These are phyloP conservation scores for Drosophila neocordata DNA, from an alignment of 1,140 invertebrate species.

Conservation along the genomic window DNA sequence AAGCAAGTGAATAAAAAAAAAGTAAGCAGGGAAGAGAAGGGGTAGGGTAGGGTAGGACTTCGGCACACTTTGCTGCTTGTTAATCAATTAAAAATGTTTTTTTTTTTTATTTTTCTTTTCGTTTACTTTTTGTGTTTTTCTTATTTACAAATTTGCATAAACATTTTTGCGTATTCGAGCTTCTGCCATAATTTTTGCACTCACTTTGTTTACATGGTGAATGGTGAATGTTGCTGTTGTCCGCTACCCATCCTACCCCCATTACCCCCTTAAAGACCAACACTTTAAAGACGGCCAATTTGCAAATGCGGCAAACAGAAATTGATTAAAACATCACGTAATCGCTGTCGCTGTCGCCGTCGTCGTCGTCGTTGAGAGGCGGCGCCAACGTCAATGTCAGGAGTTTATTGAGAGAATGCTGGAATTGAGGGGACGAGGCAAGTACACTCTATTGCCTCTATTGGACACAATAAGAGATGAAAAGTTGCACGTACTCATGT, in stretches of 20 bases:
- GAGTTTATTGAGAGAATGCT: neutral
- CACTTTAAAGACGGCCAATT: conserved; percentile 17
- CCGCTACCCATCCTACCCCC: no score
- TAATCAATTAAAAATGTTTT: conserved; percentile 59
- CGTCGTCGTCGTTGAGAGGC: conserved; percentile 27
- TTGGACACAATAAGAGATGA: conserved; percentile 18
- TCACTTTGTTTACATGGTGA: conserved; percentile 58
- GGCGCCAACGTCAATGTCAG: conserved; percentile 47
- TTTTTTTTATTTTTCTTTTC: conserved; percentile 5
- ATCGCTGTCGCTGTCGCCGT: conserved; percentile 51
- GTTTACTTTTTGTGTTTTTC: neutral
- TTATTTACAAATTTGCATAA: conserved; percentile 61
- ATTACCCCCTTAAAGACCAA: neutral
- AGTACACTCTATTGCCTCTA: neutral
- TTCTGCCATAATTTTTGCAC: conserved; percentile 59
- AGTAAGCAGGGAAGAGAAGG: conserved; percentile 2
- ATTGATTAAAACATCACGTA: conserved; percentile 80
- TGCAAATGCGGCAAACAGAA: conserved; percentile 54
- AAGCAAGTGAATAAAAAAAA: no score
- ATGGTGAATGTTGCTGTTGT: conserved; percentile 8
- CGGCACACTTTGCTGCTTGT: conserved; percentile 59
- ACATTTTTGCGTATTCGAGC: conserved; percentile 37
- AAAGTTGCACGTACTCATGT: conserved; percentile 63
- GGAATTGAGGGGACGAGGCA: neutral
- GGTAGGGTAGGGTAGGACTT: neutral